Base-by-base conservation (phyloP, 2,888 invertebrate species). In the Drosophila pullipes region DNA sequence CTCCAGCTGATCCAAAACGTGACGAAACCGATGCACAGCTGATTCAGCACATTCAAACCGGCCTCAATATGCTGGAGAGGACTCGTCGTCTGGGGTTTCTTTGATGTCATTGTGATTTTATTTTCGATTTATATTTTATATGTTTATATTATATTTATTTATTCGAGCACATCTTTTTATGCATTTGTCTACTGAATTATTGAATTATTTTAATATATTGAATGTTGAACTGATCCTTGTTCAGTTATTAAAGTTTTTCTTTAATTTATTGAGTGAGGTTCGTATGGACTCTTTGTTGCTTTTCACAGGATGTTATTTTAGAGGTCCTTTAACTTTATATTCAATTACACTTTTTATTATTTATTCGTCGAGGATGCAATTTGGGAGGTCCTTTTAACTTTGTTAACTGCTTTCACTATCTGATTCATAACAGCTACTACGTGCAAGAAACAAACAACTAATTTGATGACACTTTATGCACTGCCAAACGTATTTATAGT, bases 11-110 rank as follows among this genome's bases (percentile, higher is more conserved):
- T 76, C 79, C 91, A 92, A 18, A 92, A 83, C 7, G 92, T 90
- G 2, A 92, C 81, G 57, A 92, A 92, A 5, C 91, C 92, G 25
- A 92, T 92, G 65, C 89, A 90, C 47, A 91, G 69, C 33, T 92
- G 92, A 69, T 91, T 91, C 0, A 92, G 57, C 16, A 91, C 69
- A 81, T 91, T 90, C 0, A 92, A 59, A 4, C 58, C 59, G 3
- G 88, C 79, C 57, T 92, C 91, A 10, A 89, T 25, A 28, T 88
- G 87, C 52, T 86, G 76, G 35, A 85, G n/a, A 11, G 80, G 44
- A 28, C 61, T 74, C 3, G 78, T 62, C 1, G 83, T 53, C 3
- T 47, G 65, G 0, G 69, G 3, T 52, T 66, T 66, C 37, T 59
- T 39, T 0, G 64, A 66, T 16, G 54, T 30, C 85, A 80, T 85